A percentile compares a stretch with the other conserved stretches of the same genome.
Conservation (phyloP, 2,888 invertebrate species). For the Andrena praecox region DNA sequence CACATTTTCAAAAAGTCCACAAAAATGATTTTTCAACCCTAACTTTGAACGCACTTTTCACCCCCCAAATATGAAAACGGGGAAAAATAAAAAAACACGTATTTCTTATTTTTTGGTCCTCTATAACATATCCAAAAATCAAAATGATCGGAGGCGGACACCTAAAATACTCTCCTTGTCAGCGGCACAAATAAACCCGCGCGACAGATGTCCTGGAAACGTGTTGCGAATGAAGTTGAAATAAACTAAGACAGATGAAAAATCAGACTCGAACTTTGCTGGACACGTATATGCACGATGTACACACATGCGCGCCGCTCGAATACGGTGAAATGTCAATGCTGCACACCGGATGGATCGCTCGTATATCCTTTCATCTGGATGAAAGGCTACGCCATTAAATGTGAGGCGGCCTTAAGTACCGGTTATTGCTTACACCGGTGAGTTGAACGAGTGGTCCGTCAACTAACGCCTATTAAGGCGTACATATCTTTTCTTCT, state of each 20-base stretch:
- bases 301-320: not conserved
- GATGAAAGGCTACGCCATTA: slow-evolving; percentile 59
- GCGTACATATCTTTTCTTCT: slow-evolving; percentile 32
- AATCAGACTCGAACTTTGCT: slow-evolving; percentile 6
- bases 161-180: too few species aligned
- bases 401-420: slow-evolving; percentile 56
- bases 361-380: slow-evolving; percentile 59
- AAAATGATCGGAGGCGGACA: too few species aligned
- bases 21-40: too few species aligned
- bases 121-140: too few species aligned
- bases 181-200: not conserved
- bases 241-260: slow-evolving; percentile 19
- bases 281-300: not conserved
- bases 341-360: slow-evolving; percentile 42
- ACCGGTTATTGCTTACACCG: slow-evolving; percentile 63
- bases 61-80: too few species aligned
- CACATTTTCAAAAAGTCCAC: too few species aligned
- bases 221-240: not conserved
- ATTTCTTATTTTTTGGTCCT: too few species aligned
- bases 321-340: slow-evolving; percentile 43
- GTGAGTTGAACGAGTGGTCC: slow-evolving; percentile 43
- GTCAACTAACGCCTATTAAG: slow-evolving; percentile 51
- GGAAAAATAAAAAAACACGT: too few species aligned
- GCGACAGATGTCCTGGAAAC: not conserved
- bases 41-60: too few species aligned